Percentiles rank a stretch among this genome's conserved stretches.
Evolutionary conservation across 1,140 invertebrate genomes (phyloP).

Genomic region (Sitophilus oryzae): DNA sequence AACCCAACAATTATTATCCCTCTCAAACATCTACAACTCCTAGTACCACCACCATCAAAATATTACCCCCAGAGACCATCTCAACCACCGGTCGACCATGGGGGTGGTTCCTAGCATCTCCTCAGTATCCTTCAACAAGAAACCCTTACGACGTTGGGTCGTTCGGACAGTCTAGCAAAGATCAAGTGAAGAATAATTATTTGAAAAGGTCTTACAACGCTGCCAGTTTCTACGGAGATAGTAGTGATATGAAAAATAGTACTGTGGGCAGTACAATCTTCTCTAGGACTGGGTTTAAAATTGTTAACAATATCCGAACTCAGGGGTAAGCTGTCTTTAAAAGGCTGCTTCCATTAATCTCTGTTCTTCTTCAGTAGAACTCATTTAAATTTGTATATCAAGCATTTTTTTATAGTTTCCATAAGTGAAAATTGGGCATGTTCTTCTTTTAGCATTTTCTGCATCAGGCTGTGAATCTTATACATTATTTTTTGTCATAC

Average conservation of each 20-base stretch:
- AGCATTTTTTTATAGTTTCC: no score
- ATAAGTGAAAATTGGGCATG: no score
- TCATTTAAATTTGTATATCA: no score
- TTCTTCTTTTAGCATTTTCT: no score
- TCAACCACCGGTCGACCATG: neutral
- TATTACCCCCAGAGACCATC: slow-evolving; percentile 13
- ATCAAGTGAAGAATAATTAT: slow-evolving; percentile 44
- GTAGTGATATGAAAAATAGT: slow-evolving; percentile 15
- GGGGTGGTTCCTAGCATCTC: slow-evolving; percentile 27
- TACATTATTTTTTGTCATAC: no score
- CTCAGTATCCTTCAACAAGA: slow-evolving; percentile 30
- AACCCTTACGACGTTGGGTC: slow-evolving; percentile 22
- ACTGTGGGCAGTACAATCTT: slow-evolving; percentile 2
- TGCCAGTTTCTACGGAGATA: slow-evolving; percentile 40
- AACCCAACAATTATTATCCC: slow-evolving; percentile 23
- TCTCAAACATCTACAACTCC: neutral
- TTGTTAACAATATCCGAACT: neutral
- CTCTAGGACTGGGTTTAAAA: neutral
- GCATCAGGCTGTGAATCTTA: no score
- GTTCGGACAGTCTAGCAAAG: slow-evolving; percentile 25
- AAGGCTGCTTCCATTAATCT: neutral
- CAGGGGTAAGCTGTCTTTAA: slow-evolving; percentile 8
- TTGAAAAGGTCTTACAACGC: slow-evolving; percentile 44
- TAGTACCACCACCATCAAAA: neutral
- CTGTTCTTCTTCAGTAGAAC: neutral